A percentile compares a stretch with the other conserved stretches of the same genome.
Evolutionary conservation across 92 coral and sea anemone species (phyloP).

Genomic region (Bergia puertoricense): DNA sequence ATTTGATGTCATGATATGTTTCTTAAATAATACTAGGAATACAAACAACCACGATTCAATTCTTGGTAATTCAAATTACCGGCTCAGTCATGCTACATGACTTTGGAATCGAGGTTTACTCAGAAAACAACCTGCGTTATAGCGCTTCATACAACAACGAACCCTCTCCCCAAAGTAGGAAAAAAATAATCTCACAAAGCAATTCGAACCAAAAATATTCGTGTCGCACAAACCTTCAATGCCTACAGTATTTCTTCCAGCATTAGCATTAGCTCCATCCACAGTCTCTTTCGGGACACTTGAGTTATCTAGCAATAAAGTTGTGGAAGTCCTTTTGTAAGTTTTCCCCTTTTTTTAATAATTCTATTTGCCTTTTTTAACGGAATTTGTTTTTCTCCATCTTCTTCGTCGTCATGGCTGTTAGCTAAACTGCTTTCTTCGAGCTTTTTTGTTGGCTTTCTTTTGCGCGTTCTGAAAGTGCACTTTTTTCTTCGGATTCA

Average conservation of each 20-base stretch:
- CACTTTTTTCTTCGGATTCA: neutral
- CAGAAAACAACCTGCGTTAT: conserved; percentile 30
- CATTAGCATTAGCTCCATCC: conserved; percentile 47
- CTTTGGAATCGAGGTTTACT: conserved; percentile 28
- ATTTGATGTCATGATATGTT: conserved; percentile 38
- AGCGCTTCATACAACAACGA: conserved; percentile 22
- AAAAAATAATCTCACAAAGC: neutral
- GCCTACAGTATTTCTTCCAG: conserved; percentile 46
- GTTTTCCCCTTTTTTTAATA: conserved; percentile 17
- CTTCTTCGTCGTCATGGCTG: neutral
- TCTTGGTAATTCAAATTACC: conserved; percentile 23
- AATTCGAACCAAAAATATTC: conserved; percentile 32
- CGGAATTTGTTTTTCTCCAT: too few relatives aligned
- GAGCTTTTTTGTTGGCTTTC: too few relatives aligned
- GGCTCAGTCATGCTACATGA: conserved; percentile 7
- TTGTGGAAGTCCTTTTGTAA: conserved; percentile 44
- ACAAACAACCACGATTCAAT: conserved; percentile 19
- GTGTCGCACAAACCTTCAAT: conserved; percentile 40
- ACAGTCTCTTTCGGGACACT: conserved; percentile 41
- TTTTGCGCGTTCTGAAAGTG: neutral
- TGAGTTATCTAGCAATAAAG: conserved; percentile 45
- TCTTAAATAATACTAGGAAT: conserved; percentile 29
- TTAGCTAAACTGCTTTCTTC: neutral
- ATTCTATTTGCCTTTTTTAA: neutral
- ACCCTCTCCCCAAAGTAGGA: conserved; percentile 16